These are phyloP conservation scores for Dasysyrphus tricinctus DNA, from an alignment of 2,888 invertebrate genomes.

Conservation along the genomic window DNA sequence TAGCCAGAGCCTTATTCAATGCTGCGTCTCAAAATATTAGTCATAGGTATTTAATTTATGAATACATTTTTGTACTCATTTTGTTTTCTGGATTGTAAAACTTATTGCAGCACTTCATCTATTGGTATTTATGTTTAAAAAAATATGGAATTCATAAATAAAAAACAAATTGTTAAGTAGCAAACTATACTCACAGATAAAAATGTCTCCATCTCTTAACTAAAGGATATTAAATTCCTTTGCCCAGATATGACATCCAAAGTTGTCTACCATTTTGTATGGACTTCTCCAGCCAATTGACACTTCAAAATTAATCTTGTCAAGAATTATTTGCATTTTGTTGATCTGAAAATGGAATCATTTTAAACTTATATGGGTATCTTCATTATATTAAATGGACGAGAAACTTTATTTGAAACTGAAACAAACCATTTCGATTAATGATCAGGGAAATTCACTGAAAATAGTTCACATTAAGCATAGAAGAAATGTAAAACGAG, in stretches of 20 bases:
- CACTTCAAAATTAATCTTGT: conserved; percentile 43
- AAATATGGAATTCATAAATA: not conserved
- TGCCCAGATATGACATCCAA: conserved; percentile 50
- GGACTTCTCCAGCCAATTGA: conserved; percentile 31
- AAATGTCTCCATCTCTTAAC: not conserved
- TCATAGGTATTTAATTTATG: too few species aligned
- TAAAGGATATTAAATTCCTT: conserved; percentile 66
- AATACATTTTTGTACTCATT: too few species aligned
- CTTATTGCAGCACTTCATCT: too few species aligned
- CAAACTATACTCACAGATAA: conserved; percentile 29
- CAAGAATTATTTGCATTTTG: conserved; percentile 41
- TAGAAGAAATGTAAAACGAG: not conserved
- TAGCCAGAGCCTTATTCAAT: too few species aligned
- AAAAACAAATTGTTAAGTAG: too few species aligned
- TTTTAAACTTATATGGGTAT: conserved; percentile 8
- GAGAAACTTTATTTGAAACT: not conserved
- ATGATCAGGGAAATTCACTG: not conserved
- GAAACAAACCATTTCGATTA: not conserved
- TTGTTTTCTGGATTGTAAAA: too few species aligned
- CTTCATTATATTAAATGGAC: not conserved
- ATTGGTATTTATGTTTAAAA: too few species aligned
- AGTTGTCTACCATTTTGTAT: conserved; percentile 58
- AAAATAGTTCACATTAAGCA: not conserved
- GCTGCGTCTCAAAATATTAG: too few species aligned
- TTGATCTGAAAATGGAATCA: conserved; percentile 44